Percentiles rank a stretch among this genome's conserved stretches.
Evolutionary conservation across 2,888 invertebrate species (phyloP).

Genomic region (Tinea trinotella): DNA sequence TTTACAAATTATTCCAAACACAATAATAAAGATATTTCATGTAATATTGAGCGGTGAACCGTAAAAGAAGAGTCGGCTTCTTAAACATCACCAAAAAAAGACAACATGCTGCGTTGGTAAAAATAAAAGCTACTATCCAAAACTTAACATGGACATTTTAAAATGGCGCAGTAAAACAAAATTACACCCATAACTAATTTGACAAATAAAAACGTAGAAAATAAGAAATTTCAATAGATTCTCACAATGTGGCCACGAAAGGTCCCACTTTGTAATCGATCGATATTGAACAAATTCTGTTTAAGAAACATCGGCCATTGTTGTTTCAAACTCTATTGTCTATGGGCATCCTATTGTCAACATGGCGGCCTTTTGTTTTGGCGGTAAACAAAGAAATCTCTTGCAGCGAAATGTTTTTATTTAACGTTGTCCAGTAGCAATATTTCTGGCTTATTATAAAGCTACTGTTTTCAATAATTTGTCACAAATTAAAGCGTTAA

Average conservation of each 20-base stretch:
- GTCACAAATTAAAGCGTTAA: constrained; percentile 49
- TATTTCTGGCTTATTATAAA: constrained; percentile 32
- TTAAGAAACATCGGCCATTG: constrained; percentile 28
- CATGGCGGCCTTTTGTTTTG: constrained; percentile 33
- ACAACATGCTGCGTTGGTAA: no score
- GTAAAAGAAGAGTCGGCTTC: no score
- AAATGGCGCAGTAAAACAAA: not conserved
- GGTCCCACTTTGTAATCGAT: constrained; percentile 61
- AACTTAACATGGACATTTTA: no score
- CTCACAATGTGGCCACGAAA: constrained; percentile 38
- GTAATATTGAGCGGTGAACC: no score
- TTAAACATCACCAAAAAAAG: no score
- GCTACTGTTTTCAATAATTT: constrained; percentile 55
- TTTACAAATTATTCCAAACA: no score
- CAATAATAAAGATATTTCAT: no score
- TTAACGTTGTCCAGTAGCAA: constrained; percentile 29
- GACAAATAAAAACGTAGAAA: constrained; percentile 34
- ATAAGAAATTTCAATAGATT: constrained; percentile 27
- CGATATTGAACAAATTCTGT: constrained; percentile 48
- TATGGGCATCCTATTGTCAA: constrained; percentile 17
- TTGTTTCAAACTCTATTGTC: constrained; percentile 9
- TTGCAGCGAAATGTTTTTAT: constrained; percentile 39
- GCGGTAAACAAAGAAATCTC: constrained; percentile 51
- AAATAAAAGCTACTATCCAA: no score
- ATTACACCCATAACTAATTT: constrained; percentile 30